Evolutionary conservation across 2,797 vertebrate genomes (phyloP).

Genomic region (Scleropages formosus): DNA sequence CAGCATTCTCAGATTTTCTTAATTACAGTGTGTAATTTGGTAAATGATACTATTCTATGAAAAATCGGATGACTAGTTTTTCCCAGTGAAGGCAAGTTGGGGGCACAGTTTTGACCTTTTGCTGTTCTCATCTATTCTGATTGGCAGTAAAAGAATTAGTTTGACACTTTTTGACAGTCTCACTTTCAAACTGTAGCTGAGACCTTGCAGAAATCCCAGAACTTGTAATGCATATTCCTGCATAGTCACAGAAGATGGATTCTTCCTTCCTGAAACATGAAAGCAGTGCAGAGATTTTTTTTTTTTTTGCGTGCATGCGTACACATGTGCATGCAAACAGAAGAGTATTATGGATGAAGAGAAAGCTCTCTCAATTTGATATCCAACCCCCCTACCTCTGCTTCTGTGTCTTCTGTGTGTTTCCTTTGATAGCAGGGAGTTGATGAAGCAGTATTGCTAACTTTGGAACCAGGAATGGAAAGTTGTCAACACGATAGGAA

Average conservation of each 20-base stretch:
- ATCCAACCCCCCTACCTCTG: conserved; percentile 39
- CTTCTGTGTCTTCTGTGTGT: conserved; percentile 32
- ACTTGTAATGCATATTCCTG: conserved; percentile 3
- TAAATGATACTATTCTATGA: conserved; percentile 6
- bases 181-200: conserved; percentile 57
- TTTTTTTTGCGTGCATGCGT: background rate
- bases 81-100: background rate
- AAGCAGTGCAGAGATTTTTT: background rate
- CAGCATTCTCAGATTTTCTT: too few species aligned
- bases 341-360: conserved; percentile 11
- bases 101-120: conserved; percentile 8
- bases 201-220: conserved; percentile 56
- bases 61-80: background rate
- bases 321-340: background rate
- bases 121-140: background rate
- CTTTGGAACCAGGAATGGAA: conserved; percentile 8
- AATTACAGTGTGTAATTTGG: too few species aligned
- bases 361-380: conserved; percentile 43
- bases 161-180: conserved; percentile 60
- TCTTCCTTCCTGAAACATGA: background rate
- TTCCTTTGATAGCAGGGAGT: conserved; percentile 56
- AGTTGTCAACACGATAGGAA: conserved; percentile 17
- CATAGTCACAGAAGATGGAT: background rate
- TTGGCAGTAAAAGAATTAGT: conserved; percentile 59
- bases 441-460: conserved; percentile 6